Base-by-base conservation (phyloP, 1,140 invertebrate genomes). In the Ctenoplectra terminalis region DNA sequence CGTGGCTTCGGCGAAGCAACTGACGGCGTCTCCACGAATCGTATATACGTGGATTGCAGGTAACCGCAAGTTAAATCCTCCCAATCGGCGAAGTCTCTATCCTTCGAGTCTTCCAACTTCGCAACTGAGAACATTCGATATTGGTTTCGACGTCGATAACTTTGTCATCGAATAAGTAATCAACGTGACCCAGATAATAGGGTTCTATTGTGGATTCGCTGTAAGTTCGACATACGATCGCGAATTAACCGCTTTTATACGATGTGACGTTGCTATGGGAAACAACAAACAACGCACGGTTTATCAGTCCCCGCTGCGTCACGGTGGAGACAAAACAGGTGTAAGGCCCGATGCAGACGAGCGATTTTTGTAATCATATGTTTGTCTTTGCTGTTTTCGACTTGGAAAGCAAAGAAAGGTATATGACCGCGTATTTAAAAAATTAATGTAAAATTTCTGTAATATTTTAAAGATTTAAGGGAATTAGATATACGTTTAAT, bases 11-110 rank as follows among this genome's bases (percentile, higher is more conserved):
- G 20, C 31, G 56, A 81, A 72, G 37, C 58, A 60, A 69, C 52
- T 66, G 48, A 54, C 77, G 46, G 71, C 56, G 46, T 74, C 56
- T 64, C 46, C 56, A 43, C 58, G 66, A 85, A 85, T 85, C 69
- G 84, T 77, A 85, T 77, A 85, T 76, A 81, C 60, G 34, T 40
- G 56, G 73, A 77, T 82, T 54, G 40, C 58, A 66, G 54, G 58
- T 64, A 76, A 87, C 86, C 85, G 29, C 78, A 84, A 87, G 73
- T 67, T 73, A 86, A 86, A 84, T 87, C 85, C 82, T 84, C 72
- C 63, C 67, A 52, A 74, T 60, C 52, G 83, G 70, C 75, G 43
- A 74, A 78, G 82, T 63, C 69, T 52, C 58, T 69, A 81, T 81
- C 77, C 85, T 87, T 54, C 60, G 82, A 82, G 78, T 82, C 81